These are phyloP conservation scores for Scotopteryx bipunctaria DNA, from an alignment of 2,888 invertebrate genomes.

Conservation along the genomic window DNA sequence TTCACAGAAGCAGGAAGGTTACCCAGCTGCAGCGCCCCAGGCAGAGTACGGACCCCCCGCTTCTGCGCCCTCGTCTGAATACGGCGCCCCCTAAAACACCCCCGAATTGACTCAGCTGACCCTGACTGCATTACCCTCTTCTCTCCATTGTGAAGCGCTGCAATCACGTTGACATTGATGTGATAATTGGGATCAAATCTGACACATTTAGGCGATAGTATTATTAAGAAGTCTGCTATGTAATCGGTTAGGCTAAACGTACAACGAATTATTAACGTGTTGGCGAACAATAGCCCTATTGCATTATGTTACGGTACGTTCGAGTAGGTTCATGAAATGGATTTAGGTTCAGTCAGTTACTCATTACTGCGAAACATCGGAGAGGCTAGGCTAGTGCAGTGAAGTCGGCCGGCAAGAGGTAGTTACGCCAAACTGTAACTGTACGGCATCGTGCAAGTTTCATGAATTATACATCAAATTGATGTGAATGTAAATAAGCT, in stretches of 20 bases:
- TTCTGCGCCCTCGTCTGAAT: constrained; percentile 81
- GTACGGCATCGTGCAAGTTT: constrained; percentile 52
- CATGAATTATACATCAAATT: constrained; percentile 76
- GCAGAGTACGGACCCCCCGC: constrained; percentile 77
- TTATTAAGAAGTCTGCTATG: too few species aligned
- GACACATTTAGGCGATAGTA: too few species aligned
- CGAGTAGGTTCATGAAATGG: constrained; percentile 1
- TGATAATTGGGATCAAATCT: background rate
- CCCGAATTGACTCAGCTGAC: constrained; percentile 46
- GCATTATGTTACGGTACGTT: background rate
- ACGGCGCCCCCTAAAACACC: constrained; percentile 81
- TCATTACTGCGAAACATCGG: constrained; percentile 3
- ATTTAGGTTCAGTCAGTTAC: background rate
- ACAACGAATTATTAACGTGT: too few species aligned
- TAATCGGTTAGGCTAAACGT: too few species aligned
- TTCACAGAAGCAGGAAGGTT: constrained; percentile 84
- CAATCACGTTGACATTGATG: background rate
- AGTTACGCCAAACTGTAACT: constrained; percentile 51
- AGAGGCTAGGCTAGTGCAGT: constrained; percentile 38
- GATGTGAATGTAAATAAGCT: constrained; percentile 77
- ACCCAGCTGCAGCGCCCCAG: constrained; percentile 74
- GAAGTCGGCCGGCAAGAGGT: constrained; percentile 44
- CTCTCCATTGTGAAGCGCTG: constrained; percentile 40
- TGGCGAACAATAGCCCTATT: background rate
- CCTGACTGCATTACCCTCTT: constrained; percentile 45